A percentile compares a stretch with the other conserved stretches of the same genome.
phyloP scores from a whole-genome alignment of 2,113 vertebrate species.

The Tychaedon coryphoeus region DNA sequence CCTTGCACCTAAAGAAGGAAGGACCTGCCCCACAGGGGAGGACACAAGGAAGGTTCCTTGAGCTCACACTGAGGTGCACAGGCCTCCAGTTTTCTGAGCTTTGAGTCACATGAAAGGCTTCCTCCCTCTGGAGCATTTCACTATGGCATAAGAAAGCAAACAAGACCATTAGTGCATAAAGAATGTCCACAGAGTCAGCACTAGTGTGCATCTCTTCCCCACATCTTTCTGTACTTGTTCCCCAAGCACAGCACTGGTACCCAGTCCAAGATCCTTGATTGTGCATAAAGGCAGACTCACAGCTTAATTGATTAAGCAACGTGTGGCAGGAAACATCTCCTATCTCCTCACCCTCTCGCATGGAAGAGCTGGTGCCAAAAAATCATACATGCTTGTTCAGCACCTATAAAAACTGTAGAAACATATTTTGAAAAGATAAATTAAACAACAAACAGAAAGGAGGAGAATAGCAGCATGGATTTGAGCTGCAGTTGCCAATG shows the following conservation, averaged over 20 bases:
- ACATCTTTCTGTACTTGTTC: neutral
- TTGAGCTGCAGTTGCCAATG: neutral
- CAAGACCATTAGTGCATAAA: neutral
- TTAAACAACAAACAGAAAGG: neutral
- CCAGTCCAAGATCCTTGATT: neutral
- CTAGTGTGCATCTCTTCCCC: neutral
- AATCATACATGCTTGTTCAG: neutral
- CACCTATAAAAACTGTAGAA: neutral
- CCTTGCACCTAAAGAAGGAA: neutral
- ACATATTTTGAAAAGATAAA: neutral
- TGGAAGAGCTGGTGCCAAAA: neutral
- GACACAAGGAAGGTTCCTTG: neutral
- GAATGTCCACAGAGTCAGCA: neutral
- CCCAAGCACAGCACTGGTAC: neutral
- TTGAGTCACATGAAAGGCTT: fast-evolving
- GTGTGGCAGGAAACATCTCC: neutral
- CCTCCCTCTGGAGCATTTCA: neutral
- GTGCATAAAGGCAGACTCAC: neutral
- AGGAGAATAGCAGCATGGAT: neutral
- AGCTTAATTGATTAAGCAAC: neutral
- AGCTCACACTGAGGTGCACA: neutral
- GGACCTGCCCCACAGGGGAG: neutral
- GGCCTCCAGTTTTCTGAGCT: neutral
- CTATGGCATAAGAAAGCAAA: neutral
- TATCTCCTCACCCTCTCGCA: neutral